phyloP scores from a whole-genome alignment of 2,888 invertebrate genomes.

The Amphimallon solstitiale region DNA sequence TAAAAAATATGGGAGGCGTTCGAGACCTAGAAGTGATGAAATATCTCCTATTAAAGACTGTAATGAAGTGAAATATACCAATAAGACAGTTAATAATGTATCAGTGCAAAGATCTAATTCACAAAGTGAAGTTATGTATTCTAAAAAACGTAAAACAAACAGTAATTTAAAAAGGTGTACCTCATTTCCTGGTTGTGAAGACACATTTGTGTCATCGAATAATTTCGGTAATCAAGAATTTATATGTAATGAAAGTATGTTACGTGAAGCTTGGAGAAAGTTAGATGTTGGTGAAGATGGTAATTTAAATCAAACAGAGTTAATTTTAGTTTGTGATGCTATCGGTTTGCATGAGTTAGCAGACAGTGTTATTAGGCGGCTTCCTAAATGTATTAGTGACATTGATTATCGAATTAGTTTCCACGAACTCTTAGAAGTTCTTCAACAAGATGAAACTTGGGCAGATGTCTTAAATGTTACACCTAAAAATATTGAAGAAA shows the following conservation, averaged over 20 bases:
- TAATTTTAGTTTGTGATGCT: constrained; percentile 72
- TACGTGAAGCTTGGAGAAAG: constrained; percentile 72
- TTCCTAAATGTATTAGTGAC: constrained; percentile 74
- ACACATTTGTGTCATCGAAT: constrained; percentile 59
- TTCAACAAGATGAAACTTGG: constrained; percentile 67
- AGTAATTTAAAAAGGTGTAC: constrained; percentile 68
- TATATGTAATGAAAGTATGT: constrained; percentile 68
- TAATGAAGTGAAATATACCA: constrained; percentile 56
- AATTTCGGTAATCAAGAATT: constrained; percentile 55
- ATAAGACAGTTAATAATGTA: constrained; percentile 51
- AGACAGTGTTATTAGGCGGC: constrained; percentile 71
- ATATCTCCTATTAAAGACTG: constrained; percentile 59
- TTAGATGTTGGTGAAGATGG: constrained; percentile 71
- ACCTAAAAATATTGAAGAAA: constrained; percentile 36
- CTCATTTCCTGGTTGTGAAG: constrained; percentile 64
- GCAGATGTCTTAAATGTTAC: constrained; percentile 51
- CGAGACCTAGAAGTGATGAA: constrained; percentile 68
- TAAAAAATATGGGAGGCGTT: constrained; percentile 80
- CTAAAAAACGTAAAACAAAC: constrained; percentile 64
- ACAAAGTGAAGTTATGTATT: constrained; percentile 66
- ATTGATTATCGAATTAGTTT: constrained; percentile 73
- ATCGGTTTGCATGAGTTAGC: constrained; percentile 74
- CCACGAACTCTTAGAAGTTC: constrained; percentile 71
- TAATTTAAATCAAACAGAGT: constrained; percentile 71
- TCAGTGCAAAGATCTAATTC: constrained; percentile 68